Evolutionary conservation across 2,797 vertebrate species (phyloP).

Genomic region (Peromyscus melanophrys): DNA sequence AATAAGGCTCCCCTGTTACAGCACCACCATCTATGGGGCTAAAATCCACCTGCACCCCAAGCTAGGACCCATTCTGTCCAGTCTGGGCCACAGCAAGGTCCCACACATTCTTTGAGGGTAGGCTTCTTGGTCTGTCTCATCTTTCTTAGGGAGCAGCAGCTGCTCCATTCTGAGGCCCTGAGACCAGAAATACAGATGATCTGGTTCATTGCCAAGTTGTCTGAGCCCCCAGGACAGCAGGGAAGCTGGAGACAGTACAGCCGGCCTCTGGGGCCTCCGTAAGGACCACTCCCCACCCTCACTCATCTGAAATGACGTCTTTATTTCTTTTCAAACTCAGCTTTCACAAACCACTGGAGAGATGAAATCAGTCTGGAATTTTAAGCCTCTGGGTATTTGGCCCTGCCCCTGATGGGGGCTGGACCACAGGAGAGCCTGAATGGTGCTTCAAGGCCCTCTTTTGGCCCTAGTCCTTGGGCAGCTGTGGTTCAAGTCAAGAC

Average conservation of each 20-base stretch:
- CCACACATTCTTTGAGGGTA: neutral
- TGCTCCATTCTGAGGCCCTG: neutral
- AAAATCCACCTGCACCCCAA: neutral
- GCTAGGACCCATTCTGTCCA: neutral
- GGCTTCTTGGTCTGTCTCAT: neutral
- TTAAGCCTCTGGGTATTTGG: conserved; percentile 15
- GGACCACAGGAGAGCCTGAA: neutral
- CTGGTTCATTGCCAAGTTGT: neutral
- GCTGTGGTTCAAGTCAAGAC: neutral
- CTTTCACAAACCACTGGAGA: conserved; percentile 30
- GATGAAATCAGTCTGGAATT: conserved; percentile 52
- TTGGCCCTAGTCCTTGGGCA: neutral
- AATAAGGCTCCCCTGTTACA: neutral
- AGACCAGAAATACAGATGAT: neutral
- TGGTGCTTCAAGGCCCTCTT: neutral
- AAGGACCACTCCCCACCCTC: neutral
- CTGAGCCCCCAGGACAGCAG: neutral
- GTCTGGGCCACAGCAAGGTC: neutral
- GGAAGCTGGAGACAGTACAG: neutral
- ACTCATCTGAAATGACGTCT: neutral
- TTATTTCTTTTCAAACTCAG: conserved; percentile 22
- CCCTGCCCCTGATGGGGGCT: neutral
- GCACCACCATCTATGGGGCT: no score
- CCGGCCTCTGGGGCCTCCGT: neutral
- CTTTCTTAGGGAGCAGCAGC: neutral